Conservation (phyloP, 2,797 vertebrate species). For the Micrastur ruficollis region DNA sequence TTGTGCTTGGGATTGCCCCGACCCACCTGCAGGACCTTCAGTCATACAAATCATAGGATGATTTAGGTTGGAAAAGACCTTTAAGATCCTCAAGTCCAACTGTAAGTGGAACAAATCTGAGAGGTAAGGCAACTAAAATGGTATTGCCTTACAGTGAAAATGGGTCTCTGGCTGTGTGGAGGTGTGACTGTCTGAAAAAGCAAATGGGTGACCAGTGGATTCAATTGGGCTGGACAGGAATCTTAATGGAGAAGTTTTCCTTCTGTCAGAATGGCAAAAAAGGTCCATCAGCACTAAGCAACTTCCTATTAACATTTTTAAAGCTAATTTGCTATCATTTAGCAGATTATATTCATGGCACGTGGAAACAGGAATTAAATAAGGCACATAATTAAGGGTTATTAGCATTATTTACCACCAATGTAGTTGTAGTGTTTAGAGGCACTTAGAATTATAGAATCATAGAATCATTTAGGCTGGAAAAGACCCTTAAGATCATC, state of each 20-base stretch:
- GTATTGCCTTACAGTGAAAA: neutral
- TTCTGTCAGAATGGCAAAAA: neutral
- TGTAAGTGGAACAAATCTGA: neutral
- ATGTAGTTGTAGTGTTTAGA: neutral
- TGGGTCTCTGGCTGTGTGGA: neutral
- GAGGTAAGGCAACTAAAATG: neutral
- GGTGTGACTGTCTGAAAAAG: neutral
- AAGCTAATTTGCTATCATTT: slow-evolving; percentile 44
- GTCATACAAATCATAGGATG: too few relatives aligned
- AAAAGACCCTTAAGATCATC: too few relatives aligned
- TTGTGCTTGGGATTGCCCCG: too few relatives aligned
- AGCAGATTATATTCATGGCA: neutral
- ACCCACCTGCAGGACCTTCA: too few relatives aligned
- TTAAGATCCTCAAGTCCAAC: neutral
- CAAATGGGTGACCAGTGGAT: neutral
- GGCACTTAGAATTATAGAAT: neutral
- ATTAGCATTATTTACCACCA: slow-evolving; percentile 21
- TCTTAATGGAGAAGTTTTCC: neutral
- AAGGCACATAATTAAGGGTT: slow-evolving; percentile 1
- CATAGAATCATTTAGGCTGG: too few relatives aligned
- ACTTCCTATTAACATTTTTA: neutral
- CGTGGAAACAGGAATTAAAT: slow-evolving; percentile 1
- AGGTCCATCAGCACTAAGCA: neutral
- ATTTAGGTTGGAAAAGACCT: neutral
- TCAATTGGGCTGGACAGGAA: neutral